Evolutionary conservation across 2,888 invertebrate species (phyloP), one percentile per base, ranked within the genome.

Genomic region (Rhorus exstirpatorius): DNA sequence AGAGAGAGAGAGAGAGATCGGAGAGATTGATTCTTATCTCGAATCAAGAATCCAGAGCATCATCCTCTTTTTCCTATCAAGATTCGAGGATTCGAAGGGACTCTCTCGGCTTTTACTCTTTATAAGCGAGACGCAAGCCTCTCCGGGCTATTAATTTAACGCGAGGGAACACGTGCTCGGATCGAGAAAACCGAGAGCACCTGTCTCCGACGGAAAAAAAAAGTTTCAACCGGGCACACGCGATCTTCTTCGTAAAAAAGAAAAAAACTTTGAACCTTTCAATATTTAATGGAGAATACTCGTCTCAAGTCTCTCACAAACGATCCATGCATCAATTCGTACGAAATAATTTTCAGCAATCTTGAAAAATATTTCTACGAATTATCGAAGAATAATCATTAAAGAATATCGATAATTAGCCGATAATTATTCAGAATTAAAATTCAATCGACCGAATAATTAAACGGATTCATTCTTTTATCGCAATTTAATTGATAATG

Each of bases 21-120:
- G 58, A 44, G 8, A 41, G 51, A 44, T 26, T 55, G 80, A 71
- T 77, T 61, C 61, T 77, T 60, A 77, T 77, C 77, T 60, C 14
- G 51, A 41, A 46, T 19, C 35, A 44, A 58, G 58, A 53, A 71
- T 81, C 76, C 19, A 41, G 31, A 46, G 46, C 12, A 8, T 49
- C 38, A 38, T 61, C 49, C 61, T 49, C 35, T 17, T n/a, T 10
- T 17, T 63, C 35, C 65, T 60, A 71, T 76, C 70, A 38, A 65
- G 76, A 81, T 76, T 46, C 17, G 49, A 26, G 31, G 38, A 65
- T 51, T 49, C 14, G 10, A 24, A 19, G 35, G 8, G 41, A 26
- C 6, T 17, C 14, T 53, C 63, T 17, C 17, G 17, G 17, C 17
- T 53, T 46, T 26, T 79, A 12, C 35, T 31, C 26, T 38, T 26